These are phyloP conservation scores for Oscheius sp. DNA, from an alignment of 2,888 invertebrate genomes.

Conservation along the genomic window DNA sequence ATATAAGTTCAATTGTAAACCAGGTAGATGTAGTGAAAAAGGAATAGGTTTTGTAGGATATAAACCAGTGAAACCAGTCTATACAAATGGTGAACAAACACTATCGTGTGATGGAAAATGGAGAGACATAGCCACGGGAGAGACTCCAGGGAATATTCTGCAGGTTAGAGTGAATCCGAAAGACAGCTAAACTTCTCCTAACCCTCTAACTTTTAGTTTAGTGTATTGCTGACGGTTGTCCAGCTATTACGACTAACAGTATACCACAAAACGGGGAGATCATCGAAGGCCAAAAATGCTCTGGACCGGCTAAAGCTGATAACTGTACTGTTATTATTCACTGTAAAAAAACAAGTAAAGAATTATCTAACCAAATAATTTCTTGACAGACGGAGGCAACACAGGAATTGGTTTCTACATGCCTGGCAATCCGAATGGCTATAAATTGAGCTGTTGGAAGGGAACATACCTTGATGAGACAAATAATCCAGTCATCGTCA, in stretches of 20 bases:
- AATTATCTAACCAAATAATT: not conserved
- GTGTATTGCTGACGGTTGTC: slow-evolving; percentile 21
- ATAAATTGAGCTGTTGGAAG: slow-evolving; percentile 11
- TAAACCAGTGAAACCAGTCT: not conserved
- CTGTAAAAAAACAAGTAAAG: not conserved
- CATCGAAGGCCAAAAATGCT: not conserved
- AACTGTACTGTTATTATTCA: slow-evolving; percentile 6
- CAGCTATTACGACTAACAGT: not conserved
- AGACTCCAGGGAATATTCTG: not conserved
- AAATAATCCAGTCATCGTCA: not conserved
- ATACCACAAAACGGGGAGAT: not conserved
- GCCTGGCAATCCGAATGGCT: slow-evolving; percentile 19
- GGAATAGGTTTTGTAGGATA: not conserved
- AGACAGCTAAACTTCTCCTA: too few species aligned
- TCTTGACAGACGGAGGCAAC: not conserved
- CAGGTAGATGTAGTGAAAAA: not conserved
- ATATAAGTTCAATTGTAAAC: not conserved
- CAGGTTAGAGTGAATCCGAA: too few species aligned
- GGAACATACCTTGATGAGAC: slow-evolving; percentile 7
- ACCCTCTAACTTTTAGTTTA: not conserved
- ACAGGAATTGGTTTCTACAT: slow-evolving; percentile 11
- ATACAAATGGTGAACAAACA: not conserved
- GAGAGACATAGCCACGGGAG: not conserved
- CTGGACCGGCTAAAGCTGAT: not conserved
- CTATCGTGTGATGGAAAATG: slow-evolving; percentile 11